These are phyloP conservation scores for Nomada ruficornis DNA, from an alignment of 2,888 invertebrate species.

Conservation along the genomic window DNA sequence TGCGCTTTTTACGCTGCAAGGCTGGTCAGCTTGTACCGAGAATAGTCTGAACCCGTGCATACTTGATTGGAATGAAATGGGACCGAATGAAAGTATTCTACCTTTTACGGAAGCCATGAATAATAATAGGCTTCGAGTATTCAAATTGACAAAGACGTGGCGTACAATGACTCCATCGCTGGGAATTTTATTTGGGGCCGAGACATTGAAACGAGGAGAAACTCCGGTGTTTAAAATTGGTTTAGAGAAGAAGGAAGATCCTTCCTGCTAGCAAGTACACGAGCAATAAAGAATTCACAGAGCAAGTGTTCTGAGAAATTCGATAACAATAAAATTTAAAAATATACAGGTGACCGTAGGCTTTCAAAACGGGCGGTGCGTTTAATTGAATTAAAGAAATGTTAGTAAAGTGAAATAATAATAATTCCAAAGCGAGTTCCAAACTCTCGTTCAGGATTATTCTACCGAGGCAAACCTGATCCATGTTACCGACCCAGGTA, in stretches of 20 bases:
- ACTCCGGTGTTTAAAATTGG: background rate
- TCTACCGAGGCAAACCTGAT: background rate
- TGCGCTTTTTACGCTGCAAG: conserved; percentile 51
- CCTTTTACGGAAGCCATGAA: background rate
- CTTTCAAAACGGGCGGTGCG: too few relatives aligned
- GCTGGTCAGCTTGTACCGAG: conserved; percentile 30
- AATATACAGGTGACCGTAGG: too few relatives aligned
- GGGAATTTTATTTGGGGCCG: background rate
- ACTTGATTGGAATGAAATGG: background rate
- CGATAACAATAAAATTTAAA: background rate
- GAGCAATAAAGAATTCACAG: too few relatives aligned
- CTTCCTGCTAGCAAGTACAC: too few relatives aligned
- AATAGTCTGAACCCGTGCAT: conserved; percentile 1
- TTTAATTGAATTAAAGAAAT: too few relatives aligned
- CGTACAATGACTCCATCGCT: background rate
- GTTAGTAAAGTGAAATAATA: too few relatives aligned
- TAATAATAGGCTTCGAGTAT: background rate
- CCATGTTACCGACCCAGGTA: background rate
- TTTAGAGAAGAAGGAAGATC: background rate
- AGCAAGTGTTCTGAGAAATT: background rate
- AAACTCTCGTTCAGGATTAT: background rate
- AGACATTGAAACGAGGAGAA: background rate
- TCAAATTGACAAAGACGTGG: background rate
- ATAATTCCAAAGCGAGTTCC: too few relatives aligned
- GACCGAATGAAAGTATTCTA: background rate